These are phyloP conservation scores for Eutolmus rufibarbis DNA, from an alignment of 2,888 invertebrate genomes.

Conservation along the genomic window DNA sequence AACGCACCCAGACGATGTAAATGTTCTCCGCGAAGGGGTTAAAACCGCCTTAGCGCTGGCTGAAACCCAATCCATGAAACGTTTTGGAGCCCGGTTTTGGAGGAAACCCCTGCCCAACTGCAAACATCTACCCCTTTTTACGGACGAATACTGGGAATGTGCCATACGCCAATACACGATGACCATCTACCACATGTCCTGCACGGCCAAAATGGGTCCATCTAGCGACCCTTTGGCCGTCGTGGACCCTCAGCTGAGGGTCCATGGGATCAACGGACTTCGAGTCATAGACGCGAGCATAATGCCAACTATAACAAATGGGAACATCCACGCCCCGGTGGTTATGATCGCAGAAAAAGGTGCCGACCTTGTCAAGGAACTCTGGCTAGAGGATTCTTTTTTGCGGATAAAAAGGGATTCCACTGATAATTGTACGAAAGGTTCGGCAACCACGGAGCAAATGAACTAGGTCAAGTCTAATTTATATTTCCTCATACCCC, in stretches of 20 bases:
- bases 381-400: conserved; percentile 66
- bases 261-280: conserved; percentile 79
- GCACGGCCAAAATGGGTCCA: conserved; percentile 87
- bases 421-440: not conserved
- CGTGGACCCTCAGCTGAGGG: conserved; percentile 78
- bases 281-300: conserved; percentile 88
- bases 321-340: conserved; percentile 86
- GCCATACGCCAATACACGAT: conserved; percentile 83
- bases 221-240: conserved; percentile 79
- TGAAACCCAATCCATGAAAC: conserved; percentile 78
- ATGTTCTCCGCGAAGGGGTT: conserved; percentile 83
- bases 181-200: conserved; percentile 87
- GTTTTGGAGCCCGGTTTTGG: conserved; percentile 81
- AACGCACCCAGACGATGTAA: conserved; percentile 84
- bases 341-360: conserved; percentile 90
- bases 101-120: conserved; percentile 81
- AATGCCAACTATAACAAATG: conserved; percentile 86
- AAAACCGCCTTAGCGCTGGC: conserved; percentile 84
- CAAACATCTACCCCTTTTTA: conserved; percentile 76
- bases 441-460: not conserved
- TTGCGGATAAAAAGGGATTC: conserved; percentile 38
- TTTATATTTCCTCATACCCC: not conserved
- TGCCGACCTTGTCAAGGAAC: conserved; percentile 79
- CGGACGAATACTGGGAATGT: conserved; percentile 90
- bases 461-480: not conserved